A percentile compares a stretch with the other conserved stretches of the same genome.
Conservation (phyloP, 2,888 invertebrate species). For the Candidula unifasciata region DNA sequence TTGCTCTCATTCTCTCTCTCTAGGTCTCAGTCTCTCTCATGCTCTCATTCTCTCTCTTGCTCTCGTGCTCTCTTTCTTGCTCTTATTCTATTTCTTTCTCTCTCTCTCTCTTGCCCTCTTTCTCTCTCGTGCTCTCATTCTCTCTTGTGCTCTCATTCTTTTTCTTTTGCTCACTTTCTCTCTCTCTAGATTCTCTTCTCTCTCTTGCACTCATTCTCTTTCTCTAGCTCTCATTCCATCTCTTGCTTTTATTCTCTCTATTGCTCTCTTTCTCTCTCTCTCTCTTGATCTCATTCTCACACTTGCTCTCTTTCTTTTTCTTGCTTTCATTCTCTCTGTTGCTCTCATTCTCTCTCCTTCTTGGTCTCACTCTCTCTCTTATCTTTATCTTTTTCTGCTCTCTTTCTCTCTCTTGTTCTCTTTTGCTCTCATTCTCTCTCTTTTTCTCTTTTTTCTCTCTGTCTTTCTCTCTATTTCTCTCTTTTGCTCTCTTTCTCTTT, state of each 20-base stretch:
- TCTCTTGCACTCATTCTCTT: neutral
- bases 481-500: neutral
- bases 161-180: neutral
- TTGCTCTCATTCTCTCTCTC: too few relatives aligned
- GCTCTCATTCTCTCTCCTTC: neutral
- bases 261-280: too few relatives aligned
- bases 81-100: too few relatives aligned
- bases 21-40: too few relatives aligned
- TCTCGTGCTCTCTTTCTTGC: too few relatives aligned
- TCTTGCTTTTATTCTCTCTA: neutral
- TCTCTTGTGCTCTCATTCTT: neutral
- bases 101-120: too few relatives aligned
- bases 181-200: too few relatives aligned
- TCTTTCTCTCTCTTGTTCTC: neutral
- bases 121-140: neutral
- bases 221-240: neutral
- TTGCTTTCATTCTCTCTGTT: neutral
- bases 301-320: too few relatives aligned
- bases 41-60: too few relatives aligned
- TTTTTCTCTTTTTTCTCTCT: neutral
- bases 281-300: too few relatives aligned
- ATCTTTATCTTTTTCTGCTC: neutral
- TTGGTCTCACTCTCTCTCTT: neutral
- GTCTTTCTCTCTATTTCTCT: neutral
- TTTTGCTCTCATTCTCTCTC: neutral